Conservation (phyloP, 2,888 invertebrate species). For the Drosophila subsilvestris region DNA sequence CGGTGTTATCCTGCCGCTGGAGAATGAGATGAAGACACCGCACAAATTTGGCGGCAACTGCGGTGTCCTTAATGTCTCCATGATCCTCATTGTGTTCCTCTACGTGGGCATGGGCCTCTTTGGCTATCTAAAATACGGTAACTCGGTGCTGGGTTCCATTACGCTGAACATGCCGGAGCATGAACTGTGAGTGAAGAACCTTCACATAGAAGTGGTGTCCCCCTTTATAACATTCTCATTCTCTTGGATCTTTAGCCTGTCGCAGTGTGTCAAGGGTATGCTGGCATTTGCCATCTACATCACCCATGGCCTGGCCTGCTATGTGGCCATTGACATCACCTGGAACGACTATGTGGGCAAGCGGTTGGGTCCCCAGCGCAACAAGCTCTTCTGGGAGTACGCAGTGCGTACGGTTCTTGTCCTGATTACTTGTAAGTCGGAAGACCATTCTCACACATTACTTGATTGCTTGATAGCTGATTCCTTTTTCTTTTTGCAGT, state of each 20-base stretch:
- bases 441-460: not conserved
- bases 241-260: conserved; percentile 85
- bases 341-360: conserved; percentile 92
- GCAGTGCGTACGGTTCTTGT: conserved; percentile 91
- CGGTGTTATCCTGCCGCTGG: conserved; percentile 91
- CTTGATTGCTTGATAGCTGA: not conserved
- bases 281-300: conserved; percentile 93
- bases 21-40: conserved; percentile 97
- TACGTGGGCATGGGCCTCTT: conserved; percentile 95
- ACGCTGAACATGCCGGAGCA: conserved; percentile 92
- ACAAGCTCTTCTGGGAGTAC: conserved; percentile 90
- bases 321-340: conserved; percentile 96
- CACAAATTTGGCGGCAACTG: conserved; percentile 90
- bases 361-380: conserved; percentile 86
- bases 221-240: not conserved
- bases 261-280: conserved; percentile 89
- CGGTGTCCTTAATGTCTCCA: conserved; percentile 94
- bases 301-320: conserved; percentile 96
- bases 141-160: conserved; percentile 89
- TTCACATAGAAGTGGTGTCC: accelerated
- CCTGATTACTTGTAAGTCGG: conserved; percentile 92
- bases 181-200: conserved; percentile 86
- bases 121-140: conserved; percentile 95
- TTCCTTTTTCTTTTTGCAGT: conserved; percentile 86
- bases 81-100: conserved; percentile 92